Conservation (phyloP, 2,797 vertebrate species). For the Scarus forsteni region DNA sequence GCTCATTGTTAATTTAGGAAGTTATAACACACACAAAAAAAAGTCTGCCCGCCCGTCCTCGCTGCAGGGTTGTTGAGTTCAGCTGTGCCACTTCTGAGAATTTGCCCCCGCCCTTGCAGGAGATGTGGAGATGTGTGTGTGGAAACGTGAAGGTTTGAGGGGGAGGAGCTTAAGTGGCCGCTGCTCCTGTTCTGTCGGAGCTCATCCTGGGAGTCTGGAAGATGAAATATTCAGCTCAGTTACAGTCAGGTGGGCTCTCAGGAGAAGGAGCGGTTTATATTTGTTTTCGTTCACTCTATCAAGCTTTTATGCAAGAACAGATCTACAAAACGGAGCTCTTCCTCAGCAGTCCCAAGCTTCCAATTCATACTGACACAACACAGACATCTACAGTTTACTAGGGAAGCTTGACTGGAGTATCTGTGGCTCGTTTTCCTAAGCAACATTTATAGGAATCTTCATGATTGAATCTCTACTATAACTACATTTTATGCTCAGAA, state of each 20-base stretch:
- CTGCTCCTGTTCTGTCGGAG: slow-evolving; percentile 42
- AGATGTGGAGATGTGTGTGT: slow-evolving; percentile 32
- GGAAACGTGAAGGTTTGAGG: slow-evolving; percentile 38
- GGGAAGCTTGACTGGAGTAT: slow-evolving; percentile 9
- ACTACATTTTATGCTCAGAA: not conserved
- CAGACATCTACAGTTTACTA: not conserved
- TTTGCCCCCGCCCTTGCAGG: not conserved
- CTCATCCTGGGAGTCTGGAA: slow-evolving; percentile 34
- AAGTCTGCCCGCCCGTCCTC: slow-evolving; percentile 24
- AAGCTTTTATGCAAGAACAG: slow-evolving; percentile 17
- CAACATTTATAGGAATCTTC: not conserved
- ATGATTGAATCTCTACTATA: slow-evolving; percentile 11
- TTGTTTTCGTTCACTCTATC: slow-evolving; percentile 27
- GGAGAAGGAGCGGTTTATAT: slow-evolving; percentile 10
- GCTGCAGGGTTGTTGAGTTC: slow-evolving; percentile 68
- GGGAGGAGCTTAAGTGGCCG: slow-evolving; percentile 48
- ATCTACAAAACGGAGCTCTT: not conserved
- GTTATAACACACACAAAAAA: slow-evolving; percentile 55
- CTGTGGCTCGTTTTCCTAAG: not conserved
- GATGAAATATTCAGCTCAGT: slow-evolving; percentile 72
- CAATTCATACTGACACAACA: slow-evolving; percentile 20
- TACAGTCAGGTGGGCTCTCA: slow-evolving; percentile 32
- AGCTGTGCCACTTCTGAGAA: slow-evolving; percentile 48
- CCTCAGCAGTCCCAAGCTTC: slow-evolving; percentile 1
- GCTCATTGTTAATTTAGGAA: slow-evolving; percentile 76